phyloP scores from a whole-genome alignment of 2,113 vertebrate genomes.

The Chaetodon auriga region DNA sequence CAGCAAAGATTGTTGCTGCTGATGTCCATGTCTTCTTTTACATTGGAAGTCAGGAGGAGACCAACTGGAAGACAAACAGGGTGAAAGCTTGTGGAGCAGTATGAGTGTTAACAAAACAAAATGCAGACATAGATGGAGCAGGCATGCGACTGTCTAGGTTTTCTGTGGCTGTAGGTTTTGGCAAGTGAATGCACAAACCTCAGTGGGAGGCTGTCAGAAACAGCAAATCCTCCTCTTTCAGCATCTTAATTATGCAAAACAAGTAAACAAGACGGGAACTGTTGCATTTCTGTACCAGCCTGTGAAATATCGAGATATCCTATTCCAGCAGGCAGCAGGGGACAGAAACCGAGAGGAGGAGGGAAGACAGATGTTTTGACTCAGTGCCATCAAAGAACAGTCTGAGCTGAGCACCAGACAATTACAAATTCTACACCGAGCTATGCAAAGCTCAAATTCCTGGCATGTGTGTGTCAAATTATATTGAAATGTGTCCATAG shows the following conservation, averaged over 20 bases:
- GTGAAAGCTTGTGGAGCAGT: not conserved
- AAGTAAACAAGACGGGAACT: constrained; percentile 43
- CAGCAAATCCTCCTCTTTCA: constrained; percentile 3
- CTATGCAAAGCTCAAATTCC: not conserved
- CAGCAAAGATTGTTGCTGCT: not conserved
- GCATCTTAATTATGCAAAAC: constrained; percentile 57
- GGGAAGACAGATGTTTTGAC: constrained; percentile 3
- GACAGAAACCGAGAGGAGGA: constrained; percentile 1
- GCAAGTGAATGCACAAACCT: constrained; percentile 4
- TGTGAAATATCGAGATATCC: constrained; percentile 14
- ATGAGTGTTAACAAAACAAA: no score
- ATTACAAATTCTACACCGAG: not conserved
- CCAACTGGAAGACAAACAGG: not conserved
- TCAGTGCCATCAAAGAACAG: constrained; percentile 21
- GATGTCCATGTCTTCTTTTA: no score
- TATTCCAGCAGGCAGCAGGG: not conserved
- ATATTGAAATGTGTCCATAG: constrained; percentile 1
- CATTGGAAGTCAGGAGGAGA: not conserved
- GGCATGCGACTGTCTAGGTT: not conserved
- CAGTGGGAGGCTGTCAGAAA: constrained; percentile 16
- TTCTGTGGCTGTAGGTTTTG: not conserved
- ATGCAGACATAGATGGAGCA: not conserved
- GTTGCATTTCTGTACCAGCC: constrained; percentile 28
- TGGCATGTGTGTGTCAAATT: not conserved
- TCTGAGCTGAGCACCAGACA: constrained; percentile 1